A percentile compares a stretch with the other conserved stretches of the same genome.
Conservation (phyloP, 2,113 vertebrate genomes). For the Hypanus sabinus region DNA sequence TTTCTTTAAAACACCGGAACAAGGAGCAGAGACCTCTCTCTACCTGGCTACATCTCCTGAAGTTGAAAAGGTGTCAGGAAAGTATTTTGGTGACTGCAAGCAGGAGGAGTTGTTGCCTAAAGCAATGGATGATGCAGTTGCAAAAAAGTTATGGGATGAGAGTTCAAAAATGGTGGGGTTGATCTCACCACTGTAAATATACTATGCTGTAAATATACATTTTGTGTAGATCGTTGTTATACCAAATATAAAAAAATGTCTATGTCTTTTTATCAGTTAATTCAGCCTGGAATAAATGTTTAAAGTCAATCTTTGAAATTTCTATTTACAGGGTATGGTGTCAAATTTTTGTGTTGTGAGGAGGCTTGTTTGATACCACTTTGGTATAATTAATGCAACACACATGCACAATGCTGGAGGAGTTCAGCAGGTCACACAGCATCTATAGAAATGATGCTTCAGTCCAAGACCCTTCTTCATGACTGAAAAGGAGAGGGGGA, state of each 20-base stretch:
- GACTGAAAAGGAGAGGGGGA: too few species aligned
- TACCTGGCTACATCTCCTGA: constrained; percentile 82
- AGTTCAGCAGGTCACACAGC: too few species aligned
- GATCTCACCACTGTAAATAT: constrained; percentile 51
- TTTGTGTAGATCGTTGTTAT: not conserved
- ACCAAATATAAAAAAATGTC: not conserved
- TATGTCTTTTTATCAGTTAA: not conserved
- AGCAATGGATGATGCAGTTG: constrained; percentile 71
- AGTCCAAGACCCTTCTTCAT: too few species aligned
- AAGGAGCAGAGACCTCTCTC: constrained; percentile 85
- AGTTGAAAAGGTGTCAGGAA: constrained; percentile 76
- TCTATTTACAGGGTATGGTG: not conserved
- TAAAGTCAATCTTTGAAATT: not conserved
- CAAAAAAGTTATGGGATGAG: constrained; percentile 81
- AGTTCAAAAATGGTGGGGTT: constrained; percentile 86
- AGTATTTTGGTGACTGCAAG: constrained; percentile 82
- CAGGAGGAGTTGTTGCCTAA: constrained; percentile 77
- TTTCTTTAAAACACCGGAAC: constrained; percentile 78
- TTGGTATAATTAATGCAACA: too few species aligned
- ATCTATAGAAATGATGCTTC: too few species aligned
- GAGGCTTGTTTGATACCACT: not conserved
- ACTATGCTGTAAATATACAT: not conserved
- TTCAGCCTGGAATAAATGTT: not conserved
- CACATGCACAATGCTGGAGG: too few species aligned
- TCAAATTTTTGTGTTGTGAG: not conserved